A percentile compares a stretch with the other conserved stretches of the same genome.
These are phyloP conservation scores for Ciconia nigra DNA, from an alignment of 2,797 vertebrate genomes.

Conservation along the genomic window DNA sequence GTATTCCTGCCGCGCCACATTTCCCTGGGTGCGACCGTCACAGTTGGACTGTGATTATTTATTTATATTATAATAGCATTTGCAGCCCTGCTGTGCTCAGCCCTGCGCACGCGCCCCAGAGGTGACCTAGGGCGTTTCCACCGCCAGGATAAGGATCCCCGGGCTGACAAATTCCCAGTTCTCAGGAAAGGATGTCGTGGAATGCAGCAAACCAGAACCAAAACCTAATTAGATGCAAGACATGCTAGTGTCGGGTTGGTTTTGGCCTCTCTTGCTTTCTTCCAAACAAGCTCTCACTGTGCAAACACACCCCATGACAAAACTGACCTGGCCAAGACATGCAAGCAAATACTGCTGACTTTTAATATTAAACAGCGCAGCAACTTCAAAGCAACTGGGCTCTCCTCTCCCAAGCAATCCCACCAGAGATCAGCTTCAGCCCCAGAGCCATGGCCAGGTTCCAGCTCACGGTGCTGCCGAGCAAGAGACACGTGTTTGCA, in stretches of 20 bases:
- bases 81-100: background rate
- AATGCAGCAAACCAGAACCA: background rate
- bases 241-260: background rate
- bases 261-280: constrained; percentile 21
- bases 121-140: constrained; percentile 27
- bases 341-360: constrained; percentile 42
- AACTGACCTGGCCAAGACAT: constrained; percentile 48
- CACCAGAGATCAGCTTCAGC: constrained; percentile 28
- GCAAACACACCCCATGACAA: constrained; percentile 55
- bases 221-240: background rate
- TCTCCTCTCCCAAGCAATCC: constrained; percentile 22
- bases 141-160: background rate
- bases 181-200: background rate
- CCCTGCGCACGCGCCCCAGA: background rate
- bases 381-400: constrained; percentile 28
- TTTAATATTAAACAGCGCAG: background rate
- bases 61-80: background rate
- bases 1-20: background rate
- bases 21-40: constrained; percentile 43
- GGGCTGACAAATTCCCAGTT: background rate
- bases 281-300: constrained; percentile 49
- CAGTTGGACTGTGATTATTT: constrained; percentile 18
- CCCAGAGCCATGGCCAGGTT: background rate
- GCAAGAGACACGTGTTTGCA: background rate
- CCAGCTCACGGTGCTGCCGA: background rate